Conservation (phyloP, 2,797 vertebrate species). For the Hylomyscus alleni region DNA sequence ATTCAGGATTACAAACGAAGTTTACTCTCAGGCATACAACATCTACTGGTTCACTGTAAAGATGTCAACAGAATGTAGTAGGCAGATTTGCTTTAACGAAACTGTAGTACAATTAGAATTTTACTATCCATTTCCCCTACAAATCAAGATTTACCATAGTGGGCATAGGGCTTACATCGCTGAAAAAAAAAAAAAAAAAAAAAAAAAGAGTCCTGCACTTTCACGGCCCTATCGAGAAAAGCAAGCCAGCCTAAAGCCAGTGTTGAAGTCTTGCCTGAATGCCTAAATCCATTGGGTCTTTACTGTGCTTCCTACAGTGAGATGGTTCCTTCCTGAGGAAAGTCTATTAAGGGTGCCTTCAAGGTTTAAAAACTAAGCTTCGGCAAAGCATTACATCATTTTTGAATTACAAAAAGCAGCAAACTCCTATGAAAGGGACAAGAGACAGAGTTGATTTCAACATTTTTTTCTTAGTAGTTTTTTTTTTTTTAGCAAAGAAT, state of each 20-base stretch:
- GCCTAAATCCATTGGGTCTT: slow-evolving; percentile 39
- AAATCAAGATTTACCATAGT: slow-evolving; percentile 26
- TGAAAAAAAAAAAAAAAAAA: too few species aligned
- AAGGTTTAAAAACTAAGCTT: slow-evolving; percentile 15
- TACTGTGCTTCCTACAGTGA: background rate
- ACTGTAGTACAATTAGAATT: background rate
- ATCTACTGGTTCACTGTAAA: slow-evolving; percentile 59
- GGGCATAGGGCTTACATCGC: background rate
- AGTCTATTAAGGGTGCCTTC: background rate
- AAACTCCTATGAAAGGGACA: slow-evolving; percentile 6
- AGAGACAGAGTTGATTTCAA: background rate
- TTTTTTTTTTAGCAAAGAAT: background rate
- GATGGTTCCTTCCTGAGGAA: background rate
- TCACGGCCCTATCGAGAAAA: slow-evolving; percentile 30
- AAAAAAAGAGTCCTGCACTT: background rate
- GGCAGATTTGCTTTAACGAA: background rate
- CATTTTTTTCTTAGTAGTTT: background rate
- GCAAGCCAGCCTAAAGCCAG: slow-evolving; percentile 3
- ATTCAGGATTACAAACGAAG: background rate
- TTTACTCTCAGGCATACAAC: background rate
- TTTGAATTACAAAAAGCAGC: slow-evolving; percentile 45
- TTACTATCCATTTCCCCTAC: background rate
- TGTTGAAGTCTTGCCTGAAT: background rate
- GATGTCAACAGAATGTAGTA: background rate
- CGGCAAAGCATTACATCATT: slow-evolving; percentile 40